Conservation (phyloP, 1,140 invertebrate genomes). For the Araneus ventricosus region DNA sequence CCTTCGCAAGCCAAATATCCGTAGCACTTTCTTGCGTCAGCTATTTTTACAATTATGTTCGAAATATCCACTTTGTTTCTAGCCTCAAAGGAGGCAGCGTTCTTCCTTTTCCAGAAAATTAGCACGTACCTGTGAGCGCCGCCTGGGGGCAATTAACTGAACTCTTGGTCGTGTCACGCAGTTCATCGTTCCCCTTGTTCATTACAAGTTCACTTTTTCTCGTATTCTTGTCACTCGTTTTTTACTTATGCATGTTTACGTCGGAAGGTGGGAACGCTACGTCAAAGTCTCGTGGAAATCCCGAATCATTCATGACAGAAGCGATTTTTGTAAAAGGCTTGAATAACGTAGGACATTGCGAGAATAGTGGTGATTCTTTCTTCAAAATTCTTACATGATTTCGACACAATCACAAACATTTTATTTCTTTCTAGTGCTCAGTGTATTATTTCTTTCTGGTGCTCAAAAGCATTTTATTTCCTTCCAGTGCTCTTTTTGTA, state of each 20-base stretch:
- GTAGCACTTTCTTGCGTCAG: too few relatives aligned
- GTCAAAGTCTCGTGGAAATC: not conserved
- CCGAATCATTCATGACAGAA: not conserved
- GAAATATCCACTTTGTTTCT: not conserved
- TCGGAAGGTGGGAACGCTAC: not conserved
- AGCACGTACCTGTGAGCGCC: not conserved
- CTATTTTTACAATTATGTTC: too few relatives aligned
- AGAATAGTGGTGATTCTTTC: not conserved
- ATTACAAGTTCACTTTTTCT: constrained; percentile 16
- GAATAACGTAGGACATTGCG: not conserved
- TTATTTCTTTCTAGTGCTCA: too few relatives aligned
- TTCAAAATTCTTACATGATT: not conserved
- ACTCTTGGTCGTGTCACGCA: not conserved
- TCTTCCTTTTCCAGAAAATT: not conserved
- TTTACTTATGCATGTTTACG: not conserved
- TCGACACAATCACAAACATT: not conserved
- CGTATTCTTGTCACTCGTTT: not conserved
- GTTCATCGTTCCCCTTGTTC: constrained; percentile 18
- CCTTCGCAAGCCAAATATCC: too few relatives aligned
- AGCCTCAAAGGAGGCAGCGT: not conserved
- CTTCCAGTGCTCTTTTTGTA: too few relatives aligned
- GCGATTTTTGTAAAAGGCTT: not conserved
- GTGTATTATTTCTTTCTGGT: too few relatives aligned
- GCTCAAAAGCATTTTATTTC: too few relatives aligned
- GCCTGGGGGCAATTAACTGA: not conserved